Evolutionary conservation across 2,797 vertebrate species (phyloP).

Genomic region (Spea hammondii): DNA sequence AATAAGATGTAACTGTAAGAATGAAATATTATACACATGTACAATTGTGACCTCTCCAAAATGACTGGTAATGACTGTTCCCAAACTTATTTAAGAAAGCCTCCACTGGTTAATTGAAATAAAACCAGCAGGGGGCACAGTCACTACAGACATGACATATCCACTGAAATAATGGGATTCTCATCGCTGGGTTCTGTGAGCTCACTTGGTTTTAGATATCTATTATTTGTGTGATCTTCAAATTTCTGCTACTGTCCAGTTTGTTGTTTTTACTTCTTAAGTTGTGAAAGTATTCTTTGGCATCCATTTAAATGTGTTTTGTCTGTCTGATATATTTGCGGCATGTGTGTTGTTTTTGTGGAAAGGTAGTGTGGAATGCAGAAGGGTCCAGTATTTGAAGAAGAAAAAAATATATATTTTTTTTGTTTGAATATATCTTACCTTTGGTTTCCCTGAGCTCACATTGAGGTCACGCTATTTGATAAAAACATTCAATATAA

Average conservation of each 20-base stretch:
- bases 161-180: constrained; percentile 60
- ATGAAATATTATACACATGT: constrained; percentile 7
- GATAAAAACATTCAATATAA: constrained; percentile 64
- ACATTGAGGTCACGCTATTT: constrained; percentile 75
- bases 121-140: constrained; percentile 59
- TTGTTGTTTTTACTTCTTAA: constrained; percentile 64
- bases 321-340: constrained; percentile 47
- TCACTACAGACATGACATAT: constrained; percentile 55
- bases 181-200: constrained; percentile 49
- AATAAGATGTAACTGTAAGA: constrained; percentile 14
- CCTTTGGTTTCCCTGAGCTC: constrained; percentile 74
- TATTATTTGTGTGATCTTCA: constrained; percentile 51
- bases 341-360: constrained; percentile 51
- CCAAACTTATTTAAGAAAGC: background rate
- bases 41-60: constrained; percentile 10
- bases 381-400: constrained; percentile 70
- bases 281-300: constrained; percentile 76
- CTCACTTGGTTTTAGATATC: constrained; percentile 61
- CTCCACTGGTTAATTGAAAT: constrained; percentile 53
- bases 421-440: constrained; percentile 53
- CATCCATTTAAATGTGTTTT: constrained; percentile 67
- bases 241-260: constrained; percentile 55
- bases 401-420: constrained; percentile 62
- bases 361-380: constrained; percentile 64
- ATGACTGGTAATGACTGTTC: constrained; percentile 19